phyloP scores from a whole-genome alignment of 2,888 invertebrate genomes.

The Ichneumon xanthorius region DNA sequence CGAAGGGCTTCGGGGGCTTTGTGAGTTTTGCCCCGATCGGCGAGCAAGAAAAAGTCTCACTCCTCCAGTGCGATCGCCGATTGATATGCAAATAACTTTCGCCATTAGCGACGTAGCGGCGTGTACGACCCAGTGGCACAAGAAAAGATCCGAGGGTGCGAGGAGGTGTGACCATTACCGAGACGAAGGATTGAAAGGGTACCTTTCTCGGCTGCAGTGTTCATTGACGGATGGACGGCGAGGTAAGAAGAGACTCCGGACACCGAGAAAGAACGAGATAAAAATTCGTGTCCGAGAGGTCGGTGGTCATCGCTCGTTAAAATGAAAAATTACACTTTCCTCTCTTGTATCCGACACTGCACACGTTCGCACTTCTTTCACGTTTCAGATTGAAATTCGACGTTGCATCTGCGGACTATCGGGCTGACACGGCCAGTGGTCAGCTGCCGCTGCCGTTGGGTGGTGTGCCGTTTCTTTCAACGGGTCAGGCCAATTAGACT shows the following conservation, averaged over 20 bases:
- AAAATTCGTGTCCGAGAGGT: constrained; percentile 26
- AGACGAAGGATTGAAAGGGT: constrained; percentile 75
- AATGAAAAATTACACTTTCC: constrained; percentile 82
- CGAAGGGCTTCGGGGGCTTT: constrained; percentile 37
- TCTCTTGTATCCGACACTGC: constrained; percentile 61
- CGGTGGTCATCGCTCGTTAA: constrained; percentile 81
- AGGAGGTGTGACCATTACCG: constrained; percentile 79
- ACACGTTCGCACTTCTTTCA: constrained; percentile 51
- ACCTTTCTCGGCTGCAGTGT: constrained; percentile 68
- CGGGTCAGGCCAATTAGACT: constrained; percentile 77
- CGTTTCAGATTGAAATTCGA: constrained; percentile 76
- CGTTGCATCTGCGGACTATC: constrained; percentile 74
- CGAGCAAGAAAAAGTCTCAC: constrained; percentile 38
- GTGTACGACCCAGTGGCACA: constrained; percentile 43
- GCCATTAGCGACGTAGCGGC: constrained; percentile 75
- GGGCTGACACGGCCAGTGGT: constrained; percentile 63
- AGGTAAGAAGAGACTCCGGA: constrained; percentile 21
- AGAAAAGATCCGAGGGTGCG: constrained; percentile 70
- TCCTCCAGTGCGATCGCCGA: constrained; percentile 60
- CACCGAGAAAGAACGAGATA: constrained; percentile 25
- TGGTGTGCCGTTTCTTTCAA: constrained; percentile 38
- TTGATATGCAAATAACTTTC: constrained; percentile 82
- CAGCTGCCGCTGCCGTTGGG: constrained; percentile 72
- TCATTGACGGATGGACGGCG: constrained; percentile 66
- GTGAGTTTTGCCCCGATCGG: constrained; percentile 19